phyloP scores from a whole-genome alignment of 53 echinoderm and acorn worm genomes.

The Luidia sarsii region DNA sequence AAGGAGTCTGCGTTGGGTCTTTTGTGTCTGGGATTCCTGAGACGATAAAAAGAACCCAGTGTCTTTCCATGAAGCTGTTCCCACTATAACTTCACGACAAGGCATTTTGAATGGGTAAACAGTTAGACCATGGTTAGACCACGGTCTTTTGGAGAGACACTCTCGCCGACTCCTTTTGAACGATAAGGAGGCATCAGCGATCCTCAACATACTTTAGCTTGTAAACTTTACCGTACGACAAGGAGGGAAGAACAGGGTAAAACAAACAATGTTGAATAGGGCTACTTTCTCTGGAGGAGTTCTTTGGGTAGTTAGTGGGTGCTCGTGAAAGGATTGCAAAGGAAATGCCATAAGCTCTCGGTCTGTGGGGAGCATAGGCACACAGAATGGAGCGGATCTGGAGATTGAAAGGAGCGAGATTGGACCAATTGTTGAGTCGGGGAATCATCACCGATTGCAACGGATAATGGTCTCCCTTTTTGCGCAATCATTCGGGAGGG shows the following conservation, averaged over 20 bases:
- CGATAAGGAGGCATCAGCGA: not conserved
- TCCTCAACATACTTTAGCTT: slow-evolving; percentile 6
- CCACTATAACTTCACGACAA: no score
- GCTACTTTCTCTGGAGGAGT: not conserved
- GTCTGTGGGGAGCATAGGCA: not conserved
- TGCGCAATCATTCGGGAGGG: slow-evolving; percentile 9
- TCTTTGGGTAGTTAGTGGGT: slow-evolving; percentile 17
- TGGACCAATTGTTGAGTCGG: slow-evolving; percentile 13
- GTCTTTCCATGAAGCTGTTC: no score
- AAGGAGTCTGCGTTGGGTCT: no score
- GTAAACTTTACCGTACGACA: slow-evolving; percentile 22
- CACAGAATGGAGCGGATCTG: slow-evolving; percentile 27
- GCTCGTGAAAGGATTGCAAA: not conserved
- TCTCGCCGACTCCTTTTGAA: not conserved
- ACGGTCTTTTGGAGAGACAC: not conserved
- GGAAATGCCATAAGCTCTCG: not conserved
- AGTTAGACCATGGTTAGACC: slow-evolving; percentile 42
- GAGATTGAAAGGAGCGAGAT: not conserved
- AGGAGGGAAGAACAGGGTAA: slow-evolving; percentile 5
- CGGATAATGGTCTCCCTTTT: not conserved
- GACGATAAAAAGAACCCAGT: no score
- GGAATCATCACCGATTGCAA: not conserved
- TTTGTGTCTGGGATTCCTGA: no score
- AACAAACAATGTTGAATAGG: slow-evolving; percentile 38
- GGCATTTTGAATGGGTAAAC: not conserved